phyloP scores from a whole-genome alignment of 2,888 invertebrate species.

The Anoplius nigerrimus region DNA sequence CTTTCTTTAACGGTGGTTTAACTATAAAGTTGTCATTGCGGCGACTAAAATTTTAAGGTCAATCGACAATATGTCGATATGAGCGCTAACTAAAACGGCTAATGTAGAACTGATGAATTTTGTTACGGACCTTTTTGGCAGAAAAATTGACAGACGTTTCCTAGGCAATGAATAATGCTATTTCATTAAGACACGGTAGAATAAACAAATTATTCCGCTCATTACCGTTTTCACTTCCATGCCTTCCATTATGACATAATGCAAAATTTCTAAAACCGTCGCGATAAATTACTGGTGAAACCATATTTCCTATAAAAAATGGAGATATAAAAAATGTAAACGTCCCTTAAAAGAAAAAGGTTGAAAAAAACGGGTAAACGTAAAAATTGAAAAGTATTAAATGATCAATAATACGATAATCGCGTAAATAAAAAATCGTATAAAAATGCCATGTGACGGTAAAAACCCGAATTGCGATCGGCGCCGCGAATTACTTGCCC shows the following conservation, averaged over 20 bases:
- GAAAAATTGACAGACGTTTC: too few species aligned
- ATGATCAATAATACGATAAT: too few species aligned
- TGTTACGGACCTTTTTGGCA: neutral
- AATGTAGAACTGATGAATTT: neutral
- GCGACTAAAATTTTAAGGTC: neutral
- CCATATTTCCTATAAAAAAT: too few species aligned
- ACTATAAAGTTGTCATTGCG: neutral
- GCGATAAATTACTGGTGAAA: too few species aligned
- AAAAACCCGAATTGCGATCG: slow-evolving; percentile 68
- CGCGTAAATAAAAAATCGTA: neutral
- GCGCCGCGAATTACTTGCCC: slow-evolving; percentile 64
- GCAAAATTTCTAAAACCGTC: too few species aligned
- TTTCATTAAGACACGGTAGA: too few species aligned
- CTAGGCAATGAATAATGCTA: too few species aligned
- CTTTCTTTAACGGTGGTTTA: neutral
- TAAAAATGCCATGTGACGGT: slow-evolving; percentile 70
- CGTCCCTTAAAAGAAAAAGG: slow-evolving; percentile 1
- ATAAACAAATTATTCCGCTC: too few species aligned
- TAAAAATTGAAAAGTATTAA: slow-evolving; percentile 16
- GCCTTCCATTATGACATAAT: too few species aligned
- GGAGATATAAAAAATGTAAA: slow-evolving; percentile 11
- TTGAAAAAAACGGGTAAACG: slow-evolving; percentile 11
- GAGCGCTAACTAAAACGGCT: too few species aligned
- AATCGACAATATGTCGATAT: neutral
- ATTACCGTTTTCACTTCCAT: too few species aligned